Percentiles rank a stretch among this genome's conserved stretches.
Evolutionary conservation across 2,113 vertebrate genomes (phyloP).

Genomic region (Oryzias celebensis): DNA sequence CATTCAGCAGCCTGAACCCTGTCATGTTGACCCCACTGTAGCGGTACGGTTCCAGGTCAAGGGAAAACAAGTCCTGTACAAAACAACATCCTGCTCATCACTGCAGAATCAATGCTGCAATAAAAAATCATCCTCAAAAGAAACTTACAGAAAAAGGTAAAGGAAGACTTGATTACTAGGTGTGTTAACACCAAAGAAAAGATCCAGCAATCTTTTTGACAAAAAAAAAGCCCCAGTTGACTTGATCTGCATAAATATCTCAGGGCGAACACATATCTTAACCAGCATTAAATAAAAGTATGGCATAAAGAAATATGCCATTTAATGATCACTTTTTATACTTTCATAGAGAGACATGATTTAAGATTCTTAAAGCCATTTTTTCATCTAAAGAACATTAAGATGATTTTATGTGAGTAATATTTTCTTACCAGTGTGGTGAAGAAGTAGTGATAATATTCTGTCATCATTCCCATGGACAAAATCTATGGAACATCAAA

Average conservation of each 20-base stretch:
- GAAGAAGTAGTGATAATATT: constrained; percentile 99
- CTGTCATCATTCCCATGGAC: constrained; percentile 99
- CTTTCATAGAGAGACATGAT: neutral
- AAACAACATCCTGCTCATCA: neutral
- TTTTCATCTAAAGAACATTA: neutral
- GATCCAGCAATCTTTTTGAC: constrained; percentile 40
- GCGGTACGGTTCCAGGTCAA: constrained; percentile 94
- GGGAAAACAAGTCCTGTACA: constrained; percentile 89
- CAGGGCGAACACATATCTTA: constrained; percentile 5
- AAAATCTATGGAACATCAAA: constrained; percentile 81
- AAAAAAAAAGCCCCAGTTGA: constrained; percentile 48
- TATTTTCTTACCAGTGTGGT: constrained; percentile 89
- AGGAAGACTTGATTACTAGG: constrained; percentile 30
- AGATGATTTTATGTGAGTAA: neutral
- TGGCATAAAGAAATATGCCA: too few species aligned
- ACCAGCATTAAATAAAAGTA: neutral
- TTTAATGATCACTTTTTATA: neutral
- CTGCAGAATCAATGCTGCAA: neutral
- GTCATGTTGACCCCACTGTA: constrained; percentile 99
- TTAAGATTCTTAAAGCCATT: neutral
- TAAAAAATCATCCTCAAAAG: too few species aligned
- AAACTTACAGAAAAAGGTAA: constrained; percentile 22
- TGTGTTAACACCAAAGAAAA: constrained; percentile 28
- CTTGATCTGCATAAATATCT: constrained; percentile 37
- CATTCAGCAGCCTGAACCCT: constrained; percentile 91